These are phyloP conservation scores for Ficedula albicollis DNA, from an alignment of 2,797 vertebrate genomes.

Conservation along the genomic window DNA sequence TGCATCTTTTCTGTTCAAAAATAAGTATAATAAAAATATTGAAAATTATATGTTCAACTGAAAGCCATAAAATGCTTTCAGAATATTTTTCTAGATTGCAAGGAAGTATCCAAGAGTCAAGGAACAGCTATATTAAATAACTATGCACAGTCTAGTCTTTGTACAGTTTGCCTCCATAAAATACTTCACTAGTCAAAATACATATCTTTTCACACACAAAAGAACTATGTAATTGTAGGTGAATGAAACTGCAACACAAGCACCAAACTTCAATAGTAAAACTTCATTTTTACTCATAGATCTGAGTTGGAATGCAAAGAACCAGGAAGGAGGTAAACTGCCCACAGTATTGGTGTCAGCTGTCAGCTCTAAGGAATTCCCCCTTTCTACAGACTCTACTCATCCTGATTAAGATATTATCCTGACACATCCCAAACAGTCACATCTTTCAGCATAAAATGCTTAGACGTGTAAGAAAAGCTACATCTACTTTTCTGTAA, in stretches of 20 bases:
- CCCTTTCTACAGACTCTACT: too few species aligned
- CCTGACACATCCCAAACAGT: neutral
- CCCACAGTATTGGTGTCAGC: rapidly evolving
- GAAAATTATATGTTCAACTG: neutral
- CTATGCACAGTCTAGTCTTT: neutral
- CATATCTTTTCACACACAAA: neutral
- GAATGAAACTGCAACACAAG: neutral
- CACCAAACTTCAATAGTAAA: rapidly evolving
- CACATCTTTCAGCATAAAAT: too few species aligned
- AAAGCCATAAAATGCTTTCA: neutral
- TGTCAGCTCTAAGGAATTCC: neutral
- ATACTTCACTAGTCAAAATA: neutral
- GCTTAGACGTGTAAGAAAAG: rapidly evolving
- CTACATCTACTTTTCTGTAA: rapidly evolving
- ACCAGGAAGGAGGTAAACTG: neutral
- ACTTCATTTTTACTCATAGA: neutral
- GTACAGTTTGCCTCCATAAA: neutral
- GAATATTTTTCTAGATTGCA: neutral
- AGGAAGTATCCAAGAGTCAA: neutral
- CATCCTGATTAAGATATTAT: neutral
- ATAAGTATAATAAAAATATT: neutral
- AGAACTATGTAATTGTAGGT: neutral
- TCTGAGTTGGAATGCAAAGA: neutral
- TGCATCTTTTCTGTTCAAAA: neutral
- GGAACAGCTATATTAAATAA: neutral